Base-by-base conservation (phyloP, 2,797 vertebrate species). In the Chiroxiphia lanceolata region DNA sequence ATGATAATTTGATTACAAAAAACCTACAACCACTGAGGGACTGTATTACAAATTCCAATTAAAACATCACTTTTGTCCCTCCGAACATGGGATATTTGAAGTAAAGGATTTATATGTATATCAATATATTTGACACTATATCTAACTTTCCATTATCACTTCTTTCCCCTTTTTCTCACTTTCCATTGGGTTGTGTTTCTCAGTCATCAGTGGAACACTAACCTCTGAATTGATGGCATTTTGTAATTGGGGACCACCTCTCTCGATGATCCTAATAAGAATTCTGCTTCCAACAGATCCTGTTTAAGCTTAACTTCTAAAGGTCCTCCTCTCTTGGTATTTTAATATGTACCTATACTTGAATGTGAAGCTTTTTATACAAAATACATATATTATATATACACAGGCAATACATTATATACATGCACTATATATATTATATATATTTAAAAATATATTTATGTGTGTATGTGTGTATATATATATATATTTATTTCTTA, bases 301-400 rank as follows among this genome's bases (percentile, higher is more conserved):
- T 94, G 16, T 84, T 86, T 63, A 79, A 85, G 12, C 31, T 74
- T 82, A 76, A 68, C 61, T 63, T 84, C 76, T 61, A 87, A 90
- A 95, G 9, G 15, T 76, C 64, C 77, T 79, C 57, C 80, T 91
- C 50, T 94, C 60, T 61, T 75, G 63, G 48, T 88, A 63, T 87
- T 95, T 94, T 87, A 89, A 69, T 93, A 89, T 53, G 33, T 90
- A 22, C 34, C 54, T 95, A 60, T 94, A 89, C 88, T 90, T 94
- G 87, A 96, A 96, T 75, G 77, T 87, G 87, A 85, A 90, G 21
- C 51, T 89, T 90, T 97, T 96, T 95, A 86, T 94, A 94, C 69
- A 74, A 77, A 91, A 83, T 75, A 68, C 56, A 77, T 90, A 70
- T 88, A 61, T 77, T 94, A 90, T 96, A 95, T 90, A 94, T 69